Evolutionary conservation across 1,140 invertebrate genomes (phyloP).

Genomic region (Thaumatotibia leucotreta): DNA sequence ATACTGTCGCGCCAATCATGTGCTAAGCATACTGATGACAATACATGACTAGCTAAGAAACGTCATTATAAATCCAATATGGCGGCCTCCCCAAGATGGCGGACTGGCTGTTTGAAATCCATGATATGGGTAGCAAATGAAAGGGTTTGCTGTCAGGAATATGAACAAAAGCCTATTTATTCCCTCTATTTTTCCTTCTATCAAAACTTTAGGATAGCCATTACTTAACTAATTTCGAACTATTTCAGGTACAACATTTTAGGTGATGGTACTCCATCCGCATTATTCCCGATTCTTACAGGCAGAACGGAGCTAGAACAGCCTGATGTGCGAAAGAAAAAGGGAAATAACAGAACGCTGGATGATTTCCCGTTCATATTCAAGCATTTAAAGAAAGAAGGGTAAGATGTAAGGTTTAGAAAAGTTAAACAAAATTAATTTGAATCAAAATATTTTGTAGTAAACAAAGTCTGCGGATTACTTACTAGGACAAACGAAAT

Average conservation of each 20-base stretch:
- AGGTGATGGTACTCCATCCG: constrained; percentile 96
- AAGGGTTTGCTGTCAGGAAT: no score
- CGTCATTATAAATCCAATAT: no score
- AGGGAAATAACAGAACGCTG: constrained; percentile 81
- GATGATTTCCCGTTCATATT: constrained; percentile 89
- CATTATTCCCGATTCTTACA: constrained; percentile 93
- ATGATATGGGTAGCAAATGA: no score
- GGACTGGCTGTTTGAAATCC: no score
- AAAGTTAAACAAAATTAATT: neutral
- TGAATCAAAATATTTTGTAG: no score
- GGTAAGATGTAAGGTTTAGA: constrained; percentile 42
- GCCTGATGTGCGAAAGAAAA: constrained; percentile 89
- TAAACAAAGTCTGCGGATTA: neutral
- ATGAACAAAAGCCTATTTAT: no score
- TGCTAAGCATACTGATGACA: no score
- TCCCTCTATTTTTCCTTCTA: no score
- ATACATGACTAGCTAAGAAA: no score
- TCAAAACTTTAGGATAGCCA: no score
- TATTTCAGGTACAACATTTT: constrained; percentile 89
- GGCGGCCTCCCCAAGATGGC: no score
- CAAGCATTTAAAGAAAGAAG: constrained; percentile 83
- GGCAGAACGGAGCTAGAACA: constrained; percentile 92
- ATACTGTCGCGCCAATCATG: no score
- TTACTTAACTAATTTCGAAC: neutral
- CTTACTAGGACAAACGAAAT: neutral